Base-by-base conservation (phyloP, 1,140 invertebrate species). In the Planococcus citri region DNA sequence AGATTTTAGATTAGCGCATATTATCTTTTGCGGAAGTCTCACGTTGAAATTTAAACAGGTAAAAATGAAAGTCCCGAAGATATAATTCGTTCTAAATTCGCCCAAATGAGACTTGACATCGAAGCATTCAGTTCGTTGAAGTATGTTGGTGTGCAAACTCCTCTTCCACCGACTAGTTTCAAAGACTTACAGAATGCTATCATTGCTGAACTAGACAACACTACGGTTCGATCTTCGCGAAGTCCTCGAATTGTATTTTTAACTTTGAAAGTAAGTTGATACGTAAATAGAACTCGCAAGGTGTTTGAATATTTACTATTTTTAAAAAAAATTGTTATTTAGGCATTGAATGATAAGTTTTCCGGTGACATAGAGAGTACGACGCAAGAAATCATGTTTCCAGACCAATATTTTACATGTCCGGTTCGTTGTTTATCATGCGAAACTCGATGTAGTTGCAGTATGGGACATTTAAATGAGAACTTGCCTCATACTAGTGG, bases 321-420 rank as follows among this genome's bases (percentile, higher is more conserved):
- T n/a, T n/a, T n/a, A n/a, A n/a, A n/a, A n/a, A n/a, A n/a, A n/a
- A n/a, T n/a, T n/a, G n/a, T n/a, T n/a, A n/a, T n/a, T 71, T 76
- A 87, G 82, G 80, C 82, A 33, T 78, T 93, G 17, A 92, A 91
- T 79, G 85, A 89, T 67, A 90, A 89, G 76, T 91, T 91, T 75
- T 86, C 82, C 74, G 88, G 85, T 3, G 81, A 86, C 70, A 85
- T 90, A 29, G 82, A 82, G 51, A 85, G 85, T 72, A 79, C 79
- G 60, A 76, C 60, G 14, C 21, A 82, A 14, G 82, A 83, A 58
- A 82, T 84, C 73, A 80, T 88, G 58, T 91, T 91, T 79, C 86
- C 89, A 21, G 87, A 91, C 74, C 85, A 91, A 75, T 90, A 90
- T 79, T 91, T 92, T 74, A 89, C 88, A 0, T 93, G 90, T 77